Conservation (phyloP, 2,888 invertebrate species). For the Petrolisthes manimaculis region DNA sequence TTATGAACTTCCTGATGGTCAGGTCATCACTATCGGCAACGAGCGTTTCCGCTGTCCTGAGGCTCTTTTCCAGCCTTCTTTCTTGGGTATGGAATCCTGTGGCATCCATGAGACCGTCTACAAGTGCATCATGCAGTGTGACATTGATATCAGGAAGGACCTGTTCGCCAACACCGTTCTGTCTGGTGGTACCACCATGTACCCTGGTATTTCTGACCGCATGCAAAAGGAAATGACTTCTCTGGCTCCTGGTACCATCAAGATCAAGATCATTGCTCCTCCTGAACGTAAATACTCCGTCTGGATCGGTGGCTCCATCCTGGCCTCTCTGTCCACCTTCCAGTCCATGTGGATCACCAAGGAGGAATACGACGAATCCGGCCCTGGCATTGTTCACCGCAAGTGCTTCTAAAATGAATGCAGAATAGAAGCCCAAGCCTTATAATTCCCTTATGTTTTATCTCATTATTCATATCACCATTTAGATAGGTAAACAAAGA, state of each 20-base stretch:
- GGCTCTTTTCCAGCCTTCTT: constrained; percentile 65
- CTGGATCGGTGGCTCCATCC: constrained; percentile 91
- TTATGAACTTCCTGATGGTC: constrained; percentile 65
- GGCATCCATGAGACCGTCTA: constrained; percentile 61
- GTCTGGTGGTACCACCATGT: constrained; percentile 66
- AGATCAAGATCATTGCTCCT: constrained; percentile 90
- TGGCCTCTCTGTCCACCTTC: constrained; percentile 90
- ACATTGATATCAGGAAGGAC: constrained; percentile 66
- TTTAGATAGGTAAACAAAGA: constrained; percentile 2
- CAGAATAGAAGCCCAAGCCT: not conserved
- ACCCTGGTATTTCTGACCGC: constrained; percentile 70
- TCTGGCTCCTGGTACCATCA: constrained; percentile 90
- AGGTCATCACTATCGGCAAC: constrained; percentile 65
- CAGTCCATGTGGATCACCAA: constrained; percentile 94
- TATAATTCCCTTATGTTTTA: not conserved
- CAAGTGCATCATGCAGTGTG: constrained; percentile 64
- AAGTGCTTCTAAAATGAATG: constrained; percentile 71
- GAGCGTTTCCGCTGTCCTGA: constrained; percentile 64
- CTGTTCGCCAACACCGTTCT: constrained; percentile 65
- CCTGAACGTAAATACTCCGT: constrained; percentile 92
- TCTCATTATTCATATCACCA: not conserved
- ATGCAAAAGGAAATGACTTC: constrained; percentile 92
- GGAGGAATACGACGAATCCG: constrained; percentile 91
- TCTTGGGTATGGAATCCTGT: constrained; percentile 65
- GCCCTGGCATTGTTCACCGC: constrained; percentile 74